A percentile compares a stretch with the other conserved stretches of the same genome.
These are phyloP conservation scores for Siphamia tubifer DNA, from an alignment of 2,113 vertebrate genomes.

Conservation along the genomic window DNA sequence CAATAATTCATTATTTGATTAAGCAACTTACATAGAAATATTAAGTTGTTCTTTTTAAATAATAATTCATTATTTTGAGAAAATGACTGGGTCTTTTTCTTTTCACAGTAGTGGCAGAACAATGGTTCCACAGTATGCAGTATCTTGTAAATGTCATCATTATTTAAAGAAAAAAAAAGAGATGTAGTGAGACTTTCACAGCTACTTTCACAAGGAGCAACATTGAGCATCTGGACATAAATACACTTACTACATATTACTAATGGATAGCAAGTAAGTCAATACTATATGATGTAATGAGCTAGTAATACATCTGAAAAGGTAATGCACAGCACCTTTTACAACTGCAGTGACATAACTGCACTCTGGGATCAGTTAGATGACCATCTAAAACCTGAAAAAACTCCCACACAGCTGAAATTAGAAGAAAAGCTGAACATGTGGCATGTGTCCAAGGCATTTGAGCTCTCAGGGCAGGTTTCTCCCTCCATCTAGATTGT, in stretches of 20 bases:
- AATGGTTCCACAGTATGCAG: too few relatives aligned
- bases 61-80: too few relatives aligned
- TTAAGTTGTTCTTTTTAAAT: too few relatives aligned
- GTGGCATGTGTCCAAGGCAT: slow-evolving; percentile 9
- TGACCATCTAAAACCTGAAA: slow-evolving; percentile 12
- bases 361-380: slow-evolving; percentile 20
- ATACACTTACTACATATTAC: slow-evolving; percentile 58
- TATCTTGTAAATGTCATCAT: slow-evolving; percentile 23
- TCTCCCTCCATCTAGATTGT: neutral
- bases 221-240: slow-evolving; percentile 60
- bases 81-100: too few relatives aligned
- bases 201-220: slow-evolving; percentile 1
- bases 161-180: slow-evolving; percentile 12
- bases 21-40: too few relatives aligned
- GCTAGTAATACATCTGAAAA: slow-evolving; percentile 34
- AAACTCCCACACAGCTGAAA: neutral
- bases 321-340: slow-evolving; percentile 25
- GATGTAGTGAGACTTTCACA: neutral
- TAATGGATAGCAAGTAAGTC: slow-evolving; percentile 46
- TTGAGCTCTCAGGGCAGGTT: neutral
- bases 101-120: too few relatives aligned
- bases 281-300: slow-evolving; percentile 58
- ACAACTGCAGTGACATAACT: slow-evolving; percentile 36
- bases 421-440: neutral
- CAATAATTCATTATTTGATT: too few relatives aligned